phyloP scores from a whole-genome alignment of 1,140 invertebrate species.

The Halyomorpha halys region DNA sequence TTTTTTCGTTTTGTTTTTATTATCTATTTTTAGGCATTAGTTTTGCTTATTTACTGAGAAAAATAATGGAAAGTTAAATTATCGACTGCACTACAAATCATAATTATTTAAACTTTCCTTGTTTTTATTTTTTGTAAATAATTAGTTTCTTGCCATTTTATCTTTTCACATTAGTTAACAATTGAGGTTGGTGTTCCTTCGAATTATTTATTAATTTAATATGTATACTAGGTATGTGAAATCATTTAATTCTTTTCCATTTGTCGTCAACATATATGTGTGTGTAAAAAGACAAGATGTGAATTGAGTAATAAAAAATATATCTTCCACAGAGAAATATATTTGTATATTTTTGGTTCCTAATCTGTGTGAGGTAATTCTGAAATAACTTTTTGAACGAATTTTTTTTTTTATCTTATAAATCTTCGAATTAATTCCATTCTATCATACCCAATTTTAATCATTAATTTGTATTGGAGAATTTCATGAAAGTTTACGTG shows the following conservation, averaged over 20 bases:
- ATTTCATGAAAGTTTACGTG: neutral
- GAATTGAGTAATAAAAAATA: slow-evolving; percentile 13
- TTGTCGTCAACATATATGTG: neutral
- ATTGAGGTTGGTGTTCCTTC: neutral
- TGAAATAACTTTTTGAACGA: neutral
- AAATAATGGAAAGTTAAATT: neutral
- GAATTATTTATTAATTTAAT: slow-evolving; percentile 6
- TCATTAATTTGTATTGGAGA: neutral
- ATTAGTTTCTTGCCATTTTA: neutral
- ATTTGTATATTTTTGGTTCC: neutral
- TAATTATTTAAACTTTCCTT: slow-evolving; percentile 2
- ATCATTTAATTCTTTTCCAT: too few relatives aligned
- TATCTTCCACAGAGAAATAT: neutral
- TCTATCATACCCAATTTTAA: neutral
- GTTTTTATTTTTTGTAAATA: neutral
- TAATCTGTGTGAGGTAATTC: slow-evolving; percentile 14
- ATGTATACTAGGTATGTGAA: neutral
- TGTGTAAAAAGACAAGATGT: neutral
- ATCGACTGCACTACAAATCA: neutral
- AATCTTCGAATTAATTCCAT: too few relatives aligned
- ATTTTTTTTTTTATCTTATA: too few relatives aligned
- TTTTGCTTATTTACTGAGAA: neutral
- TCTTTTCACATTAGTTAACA: neutral
- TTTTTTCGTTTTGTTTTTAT: neutral
- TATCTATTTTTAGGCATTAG: neutral